Evolutionary conservation across 2,113 vertebrate genomes (phyloP).

Genomic region (Gracilinanus agilis): DNA sequence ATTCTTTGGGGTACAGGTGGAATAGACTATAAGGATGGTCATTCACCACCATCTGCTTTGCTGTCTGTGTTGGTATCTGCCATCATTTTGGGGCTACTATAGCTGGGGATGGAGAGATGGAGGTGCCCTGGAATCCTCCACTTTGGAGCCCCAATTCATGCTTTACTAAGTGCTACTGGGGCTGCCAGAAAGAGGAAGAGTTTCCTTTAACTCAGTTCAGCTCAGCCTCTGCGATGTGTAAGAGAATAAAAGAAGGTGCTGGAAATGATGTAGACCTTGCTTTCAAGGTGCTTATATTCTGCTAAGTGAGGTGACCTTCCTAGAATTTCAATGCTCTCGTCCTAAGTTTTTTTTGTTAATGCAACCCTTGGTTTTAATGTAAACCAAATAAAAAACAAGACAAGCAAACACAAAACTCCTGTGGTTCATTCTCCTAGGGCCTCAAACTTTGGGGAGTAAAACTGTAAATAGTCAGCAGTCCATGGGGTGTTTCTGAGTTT

Average conservation of each 20-base stretch:
- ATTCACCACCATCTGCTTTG: background rate
- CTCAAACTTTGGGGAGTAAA: background rate
- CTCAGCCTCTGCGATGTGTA: background rate
- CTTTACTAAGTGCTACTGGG: background rate
- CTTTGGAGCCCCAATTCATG: background rate
- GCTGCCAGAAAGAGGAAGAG: background rate
- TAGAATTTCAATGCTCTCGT: background rate
- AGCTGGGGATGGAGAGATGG: background rate
- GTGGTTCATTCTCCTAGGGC: background rate
- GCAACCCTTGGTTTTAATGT: background rate
- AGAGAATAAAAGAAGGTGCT: background rate
- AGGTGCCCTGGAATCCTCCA: background rate
- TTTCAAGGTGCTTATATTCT: background rate
- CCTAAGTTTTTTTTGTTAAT: background rate
- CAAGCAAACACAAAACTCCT: too few relatives aligned
- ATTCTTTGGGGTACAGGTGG: background rate
- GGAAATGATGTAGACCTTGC: background rate
- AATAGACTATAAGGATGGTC: background rate
- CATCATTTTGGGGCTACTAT: background rate
- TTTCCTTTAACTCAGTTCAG: too few relatives aligned
- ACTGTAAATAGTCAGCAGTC: background rate
- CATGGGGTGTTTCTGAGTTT: background rate
- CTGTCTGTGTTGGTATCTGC: background rate
- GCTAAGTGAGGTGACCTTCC: background rate
- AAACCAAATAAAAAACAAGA: background rate